phyloP scores from a whole-genome alignment of 2,888 invertebrate species.

The Drosophila infuscata region DNA sequence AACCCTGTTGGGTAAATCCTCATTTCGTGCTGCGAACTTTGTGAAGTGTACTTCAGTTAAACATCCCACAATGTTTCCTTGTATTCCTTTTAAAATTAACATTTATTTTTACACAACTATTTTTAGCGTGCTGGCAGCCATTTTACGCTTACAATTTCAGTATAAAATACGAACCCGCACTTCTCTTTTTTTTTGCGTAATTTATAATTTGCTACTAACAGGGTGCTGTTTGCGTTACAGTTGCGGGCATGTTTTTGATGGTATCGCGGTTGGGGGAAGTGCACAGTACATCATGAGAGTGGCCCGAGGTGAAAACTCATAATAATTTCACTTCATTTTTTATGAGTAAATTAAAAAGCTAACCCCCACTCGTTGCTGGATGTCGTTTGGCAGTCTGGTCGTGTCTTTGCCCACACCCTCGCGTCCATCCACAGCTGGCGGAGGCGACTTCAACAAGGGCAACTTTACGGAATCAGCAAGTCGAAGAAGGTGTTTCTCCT shows the following conservation, averaged over 20 bases:
- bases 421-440: not conserved
- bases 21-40: not conserved
- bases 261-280: constrained; percentile 14
- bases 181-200: not conserved
- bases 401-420: constrained; percentile 24
- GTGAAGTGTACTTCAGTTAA: not conserved
- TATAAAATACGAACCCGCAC: not conserved
- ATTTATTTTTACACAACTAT: not conserved
- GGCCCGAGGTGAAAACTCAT: constrained; percentile 52
- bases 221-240: constrained; percentile 11
- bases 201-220: constrained; percentile 24
- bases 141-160: not conserved
- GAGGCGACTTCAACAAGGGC: constrained; percentile 10
- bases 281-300: constrained; percentile 42
- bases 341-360: constrained; percentile 73
- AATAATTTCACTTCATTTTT: constrained; percentile 65
- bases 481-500: constrained; percentile 33
- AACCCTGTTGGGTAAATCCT: not conserved
- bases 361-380: constrained; percentile 36
- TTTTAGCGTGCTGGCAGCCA: not conserved
- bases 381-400: constrained; percentile 44
- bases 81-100: not conserved
- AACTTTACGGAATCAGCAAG: constrained; percentile 23
- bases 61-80: not conserved
- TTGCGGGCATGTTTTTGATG: constrained; percentile 23